Conservation (phyloP, 2,888 invertebrate species). For the Caenorhabditis plicata region DNA sequence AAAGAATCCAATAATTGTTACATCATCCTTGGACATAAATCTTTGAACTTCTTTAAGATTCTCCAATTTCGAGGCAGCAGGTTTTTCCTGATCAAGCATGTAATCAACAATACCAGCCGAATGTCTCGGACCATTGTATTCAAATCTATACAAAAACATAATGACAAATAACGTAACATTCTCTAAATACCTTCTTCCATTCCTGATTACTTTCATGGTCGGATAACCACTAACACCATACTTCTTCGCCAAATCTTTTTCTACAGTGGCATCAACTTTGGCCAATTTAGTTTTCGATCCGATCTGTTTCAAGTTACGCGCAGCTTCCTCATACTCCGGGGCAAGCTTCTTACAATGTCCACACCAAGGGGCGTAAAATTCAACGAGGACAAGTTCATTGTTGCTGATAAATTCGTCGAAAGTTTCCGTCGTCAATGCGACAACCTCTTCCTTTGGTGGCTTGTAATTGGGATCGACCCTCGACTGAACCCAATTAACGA, state of each 20-base stretch:
- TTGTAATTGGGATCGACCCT: constrained; percentile 70
- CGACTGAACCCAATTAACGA: constrained; percentile 70
- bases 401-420: constrained; percentile 68
- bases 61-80: constrained; percentile 65
- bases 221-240: constrained; percentile 71
- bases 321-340: constrained; percentile 70
- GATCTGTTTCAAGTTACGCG: constrained; percentile 62
- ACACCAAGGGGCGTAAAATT: constrained; percentile 72
- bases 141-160: no score
- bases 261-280: constrained; percentile 71
- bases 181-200: no score
- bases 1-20: constrained; percentile 71
- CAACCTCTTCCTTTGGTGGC: constrained; percentile 70
- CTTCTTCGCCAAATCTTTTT: constrained; percentile 68
- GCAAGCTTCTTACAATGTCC: constrained; percentile 69
- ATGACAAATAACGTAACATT: no score
- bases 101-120: constrained; percentile 68
- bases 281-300: constrained; percentile 65
- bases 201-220: constrained; percentile 69
- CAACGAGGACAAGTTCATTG: constrained; percentile 69
- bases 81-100: constrained; percentile 70
- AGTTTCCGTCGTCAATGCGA: constrained; percentile 69
- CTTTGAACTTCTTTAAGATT: constrained; percentile 66
- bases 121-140: constrained; percentile 70
- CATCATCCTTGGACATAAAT: constrained; percentile 67